Evolutionary conservation across 2,113 vertebrate species (phyloP).

Genomic region (Bothrops jararaca): DNA sequence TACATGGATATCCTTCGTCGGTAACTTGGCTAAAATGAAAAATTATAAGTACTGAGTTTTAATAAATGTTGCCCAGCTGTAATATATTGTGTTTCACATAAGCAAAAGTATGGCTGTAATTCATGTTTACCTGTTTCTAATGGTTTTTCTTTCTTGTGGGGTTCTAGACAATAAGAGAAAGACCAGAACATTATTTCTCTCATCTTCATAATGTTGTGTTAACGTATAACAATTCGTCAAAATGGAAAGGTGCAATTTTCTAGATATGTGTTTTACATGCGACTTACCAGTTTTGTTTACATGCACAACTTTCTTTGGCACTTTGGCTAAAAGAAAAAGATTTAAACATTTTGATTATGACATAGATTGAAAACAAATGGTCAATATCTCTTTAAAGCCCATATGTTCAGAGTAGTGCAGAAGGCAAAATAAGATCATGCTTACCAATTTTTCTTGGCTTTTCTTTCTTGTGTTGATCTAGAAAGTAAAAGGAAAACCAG

Average conservation of each 20-base stretch:
- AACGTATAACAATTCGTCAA: background rate
- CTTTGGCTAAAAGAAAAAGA: background rate
- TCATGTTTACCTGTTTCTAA: background rate
- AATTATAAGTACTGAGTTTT: background rate
- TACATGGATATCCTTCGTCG: conserved; percentile 7
- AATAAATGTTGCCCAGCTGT: background rate
- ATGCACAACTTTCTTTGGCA: background rate
- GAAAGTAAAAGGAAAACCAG: background rate
- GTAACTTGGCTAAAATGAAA: conserved; percentile 43
- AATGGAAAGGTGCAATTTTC: background rate
- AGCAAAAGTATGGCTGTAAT: too few relatives aligned
- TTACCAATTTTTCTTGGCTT: background rate
- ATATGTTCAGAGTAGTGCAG: background rate
- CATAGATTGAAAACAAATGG: too few relatives aligned
- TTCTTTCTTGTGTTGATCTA: background rate
- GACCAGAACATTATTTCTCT: background rate
- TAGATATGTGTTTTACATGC: too few relatives aligned
- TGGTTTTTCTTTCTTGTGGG: background rate
- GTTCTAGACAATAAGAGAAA: background rate
- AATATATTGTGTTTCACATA: too few relatives aligned
- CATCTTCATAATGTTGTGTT: background rate
- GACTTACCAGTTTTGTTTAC: background rate
- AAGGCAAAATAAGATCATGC: background rate
- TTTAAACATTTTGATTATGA: background rate
- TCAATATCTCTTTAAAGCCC: too few relatives aligned